Conservation (phyloP, 2,888 invertebrate species). For the Chelonus formosanus region DNA sequence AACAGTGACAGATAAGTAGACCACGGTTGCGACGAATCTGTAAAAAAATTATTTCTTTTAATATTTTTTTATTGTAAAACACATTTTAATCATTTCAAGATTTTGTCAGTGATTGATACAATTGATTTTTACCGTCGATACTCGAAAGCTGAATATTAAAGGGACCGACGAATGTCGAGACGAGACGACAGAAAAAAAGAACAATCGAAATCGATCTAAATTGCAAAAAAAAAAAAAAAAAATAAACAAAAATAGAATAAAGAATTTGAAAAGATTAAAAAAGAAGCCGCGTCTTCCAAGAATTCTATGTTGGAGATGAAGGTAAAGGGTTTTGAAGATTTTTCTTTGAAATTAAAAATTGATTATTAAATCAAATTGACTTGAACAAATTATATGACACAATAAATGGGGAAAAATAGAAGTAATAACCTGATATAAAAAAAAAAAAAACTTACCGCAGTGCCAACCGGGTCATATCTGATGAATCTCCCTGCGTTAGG, state of each 20-base stretch:
- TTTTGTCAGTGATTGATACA: not conserved
- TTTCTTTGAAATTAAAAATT: too few relatives aligned
- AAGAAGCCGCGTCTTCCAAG: not conserved
- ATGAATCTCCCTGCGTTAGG: conserved; percentile 41
- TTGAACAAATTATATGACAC: not conserved
- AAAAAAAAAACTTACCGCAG: conserved; percentile 57
- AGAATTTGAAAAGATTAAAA: not conserved
- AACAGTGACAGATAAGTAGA: conserved; percentile 65
- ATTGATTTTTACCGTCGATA: too few relatives aligned
- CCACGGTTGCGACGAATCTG: conserved; percentile 68
- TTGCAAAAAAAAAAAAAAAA: too few relatives aligned
- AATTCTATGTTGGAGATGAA: too few relatives aligned
- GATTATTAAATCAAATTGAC: too few relatives aligned
- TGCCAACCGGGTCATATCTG: conserved; percentile 60
- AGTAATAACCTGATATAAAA: conserved; percentile 21
- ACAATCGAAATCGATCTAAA: too few relatives aligned
- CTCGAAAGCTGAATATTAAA: too few relatives aligned
- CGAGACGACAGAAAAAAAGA: too few relatives aligned
- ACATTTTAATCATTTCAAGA: not conserved
- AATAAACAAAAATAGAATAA: too few relatives aligned
- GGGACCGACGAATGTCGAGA: too few relatives aligned
- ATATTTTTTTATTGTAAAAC: not conserved
- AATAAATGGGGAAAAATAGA: not conserved
- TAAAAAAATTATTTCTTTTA: conserved; percentile 41
- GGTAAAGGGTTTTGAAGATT: too few relatives aligned